A percentile compares a stretch with the other conserved stretches of the same genome.
phyloP scores from a whole-genome alignment of 2,888 invertebrate genomes.

The Rhamphomyia laevipes region DNA sequence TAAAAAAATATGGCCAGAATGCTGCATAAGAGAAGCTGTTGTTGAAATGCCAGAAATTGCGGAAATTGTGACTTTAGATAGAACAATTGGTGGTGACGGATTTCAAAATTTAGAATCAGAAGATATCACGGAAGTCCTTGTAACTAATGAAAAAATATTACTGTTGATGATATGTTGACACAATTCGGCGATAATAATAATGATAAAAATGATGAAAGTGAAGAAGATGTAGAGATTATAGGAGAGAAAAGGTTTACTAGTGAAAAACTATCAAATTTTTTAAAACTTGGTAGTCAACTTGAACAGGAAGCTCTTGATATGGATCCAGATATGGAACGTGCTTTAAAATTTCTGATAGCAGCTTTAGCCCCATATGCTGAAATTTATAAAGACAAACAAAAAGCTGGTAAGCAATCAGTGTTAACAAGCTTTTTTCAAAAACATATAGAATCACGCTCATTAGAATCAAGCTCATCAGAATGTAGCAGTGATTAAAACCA shows the following conservation, averaged over 20 bases:
- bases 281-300: constrained; percentile 5
- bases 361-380: too few relatives aligned
- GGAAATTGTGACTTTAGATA: too few relatives aligned
- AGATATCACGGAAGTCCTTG: constrained; percentile 13
- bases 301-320: constrained; percentile 3
- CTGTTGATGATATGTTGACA: constrained; percentile 1
- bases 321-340: constrained; percentile 1
- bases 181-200: background rate
- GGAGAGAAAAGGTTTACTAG: background rate
- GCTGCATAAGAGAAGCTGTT: too few relatives aligned
- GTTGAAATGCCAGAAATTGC: too few relatives aligned
- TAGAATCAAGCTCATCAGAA: background rate
- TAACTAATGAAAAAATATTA: constrained; percentile 8
- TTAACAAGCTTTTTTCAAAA: background rate
- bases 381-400: background rate
- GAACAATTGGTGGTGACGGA: too few relatives aligned
- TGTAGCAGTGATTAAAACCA: background rate
- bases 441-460: background rate
- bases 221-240: background rate
- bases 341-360: constrained; percentile 2
- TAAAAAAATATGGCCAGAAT: too few relatives aligned
- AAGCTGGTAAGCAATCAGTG: background rate
- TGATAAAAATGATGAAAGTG: background rate
- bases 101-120: constrained; percentile 11
- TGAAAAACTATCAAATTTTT: constrained; percentile 1